Conservation (phyloP, 2,888 invertebrate species). For the Scrobipalpa costella region DNA sequence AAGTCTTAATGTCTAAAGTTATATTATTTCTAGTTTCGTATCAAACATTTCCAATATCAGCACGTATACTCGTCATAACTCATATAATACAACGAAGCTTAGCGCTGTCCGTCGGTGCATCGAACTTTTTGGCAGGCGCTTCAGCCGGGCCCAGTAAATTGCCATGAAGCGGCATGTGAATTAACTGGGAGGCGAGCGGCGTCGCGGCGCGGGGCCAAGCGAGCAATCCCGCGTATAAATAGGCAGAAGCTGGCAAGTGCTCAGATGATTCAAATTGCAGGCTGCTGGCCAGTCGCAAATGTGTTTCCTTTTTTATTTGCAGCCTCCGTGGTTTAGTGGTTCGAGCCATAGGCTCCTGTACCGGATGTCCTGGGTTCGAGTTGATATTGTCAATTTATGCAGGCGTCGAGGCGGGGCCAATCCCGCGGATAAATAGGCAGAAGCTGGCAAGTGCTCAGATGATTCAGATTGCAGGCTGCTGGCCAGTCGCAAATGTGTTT, state of each 20-base stretch:
- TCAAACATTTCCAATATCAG: constrained; percentile 5
- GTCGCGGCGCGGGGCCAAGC: constrained; percentile 55
- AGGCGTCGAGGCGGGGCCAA: constrained; percentile 48
- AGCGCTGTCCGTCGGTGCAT: constrained; percentile 29
- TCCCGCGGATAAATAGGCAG: constrained; percentile 43
- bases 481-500: neutral
- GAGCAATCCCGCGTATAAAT: constrained; percentile 43
- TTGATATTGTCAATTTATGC: too few relatives aligned
- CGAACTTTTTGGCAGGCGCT: constrained; percentile 61
- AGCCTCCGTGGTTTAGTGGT: too few relatives aligned
- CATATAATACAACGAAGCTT: too few relatives aligned
- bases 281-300: constrained; percentile 12
- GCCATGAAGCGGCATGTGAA: constrained; percentile 65
- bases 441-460: constrained; percentile 26
- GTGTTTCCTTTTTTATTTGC: neutral
- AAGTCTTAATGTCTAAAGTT: too few relatives aligned
- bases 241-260: constrained; percentile 32
- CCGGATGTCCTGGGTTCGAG: too few relatives aligned
- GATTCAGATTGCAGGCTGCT: constrained; percentile 19
- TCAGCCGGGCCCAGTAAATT: constrained; percentile 54
- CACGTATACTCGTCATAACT: neutral
- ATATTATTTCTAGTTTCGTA: too few relatives aligned
- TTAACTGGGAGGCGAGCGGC: constrained; percentile 54
- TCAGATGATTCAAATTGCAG: constrained; percentile 20
- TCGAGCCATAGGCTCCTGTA: too few relatives aligned